These are phyloP conservation scores for Cyprinus carpio DNA, from an alignment of 2,113 vertebrate genomes.

Conservation along the genomic window DNA sequence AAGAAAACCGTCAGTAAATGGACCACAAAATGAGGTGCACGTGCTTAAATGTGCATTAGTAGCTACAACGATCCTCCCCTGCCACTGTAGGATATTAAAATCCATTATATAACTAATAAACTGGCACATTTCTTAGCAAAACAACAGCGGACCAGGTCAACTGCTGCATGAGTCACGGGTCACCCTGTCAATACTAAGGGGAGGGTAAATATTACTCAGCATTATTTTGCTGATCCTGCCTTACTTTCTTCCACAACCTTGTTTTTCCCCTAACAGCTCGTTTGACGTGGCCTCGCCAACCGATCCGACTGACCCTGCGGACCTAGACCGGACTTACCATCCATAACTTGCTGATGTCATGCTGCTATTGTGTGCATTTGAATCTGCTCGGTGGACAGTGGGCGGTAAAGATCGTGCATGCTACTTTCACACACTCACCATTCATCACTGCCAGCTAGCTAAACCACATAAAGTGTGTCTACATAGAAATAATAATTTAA, in stretches of 20 bases:
- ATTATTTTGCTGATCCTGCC: conserved; percentile 62
- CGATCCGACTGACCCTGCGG: neutral
- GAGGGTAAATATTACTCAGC: conserved; percentile 58
- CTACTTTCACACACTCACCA: conserved; percentile 12
- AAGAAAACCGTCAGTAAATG: conserved; percentile 62
- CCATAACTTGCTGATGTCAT: neutral
- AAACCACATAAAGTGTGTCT: neutral
- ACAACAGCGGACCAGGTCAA: conserved; percentile 52
- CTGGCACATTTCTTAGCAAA: conserved; percentile 28
- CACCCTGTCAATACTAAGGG: conserved; percentile 50
- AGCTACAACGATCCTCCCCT: conserved; percentile 56
- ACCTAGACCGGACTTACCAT: neutral
- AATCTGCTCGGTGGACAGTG: neutral
- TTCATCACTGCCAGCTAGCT: conserved; percentile 22
- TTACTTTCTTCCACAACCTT: conserved; percentile 31
- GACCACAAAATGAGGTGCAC: conserved; percentile 21
- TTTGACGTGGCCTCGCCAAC: neutral
- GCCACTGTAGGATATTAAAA: conserved; percentile 55
- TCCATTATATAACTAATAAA: conserved; percentile 61
- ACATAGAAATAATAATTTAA: neutral
- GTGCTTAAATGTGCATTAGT: conserved; percentile 18
- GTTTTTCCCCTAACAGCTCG: conserved; percentile 12
- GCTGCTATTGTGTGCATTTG: neutral
- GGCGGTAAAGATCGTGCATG: neutral
- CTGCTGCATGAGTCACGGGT: conserved; percentile 58